Evolutionary conservation across 2,113 vertebrate genomes (phyloP).

Genomic region (Saguinus midas): DNA sequence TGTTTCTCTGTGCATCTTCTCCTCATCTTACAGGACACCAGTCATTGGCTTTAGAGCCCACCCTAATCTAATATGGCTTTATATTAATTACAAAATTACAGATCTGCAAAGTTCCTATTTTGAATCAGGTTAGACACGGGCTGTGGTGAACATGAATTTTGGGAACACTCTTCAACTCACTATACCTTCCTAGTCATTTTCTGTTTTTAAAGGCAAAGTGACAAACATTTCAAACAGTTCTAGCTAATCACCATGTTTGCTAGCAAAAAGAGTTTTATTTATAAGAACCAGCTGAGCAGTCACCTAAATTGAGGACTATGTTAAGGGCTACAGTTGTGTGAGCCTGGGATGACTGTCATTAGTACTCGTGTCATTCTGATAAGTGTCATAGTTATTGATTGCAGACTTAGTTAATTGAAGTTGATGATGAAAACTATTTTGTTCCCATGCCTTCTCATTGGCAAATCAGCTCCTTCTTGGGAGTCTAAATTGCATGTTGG

Average conservation of each 20-base stretch:
- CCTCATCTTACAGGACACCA: neutral
- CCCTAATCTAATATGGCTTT: neutral
- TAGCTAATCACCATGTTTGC: neutral
- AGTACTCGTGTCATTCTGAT: neutral
- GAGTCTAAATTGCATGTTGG: neutral
- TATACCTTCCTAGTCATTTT: neutral
- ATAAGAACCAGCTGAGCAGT: neutral
- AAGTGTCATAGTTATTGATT: neutral
- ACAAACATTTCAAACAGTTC: neutral
- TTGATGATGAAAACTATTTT: neutral
- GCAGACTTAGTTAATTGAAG: neutral
- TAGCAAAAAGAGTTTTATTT: neutral
- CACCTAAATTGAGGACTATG: neutral
- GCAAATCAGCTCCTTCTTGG: neutral
- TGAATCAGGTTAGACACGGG: neutral
- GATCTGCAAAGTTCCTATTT: neutral
- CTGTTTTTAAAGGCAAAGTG: neutral
- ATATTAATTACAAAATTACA: neutral
- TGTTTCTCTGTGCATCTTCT: neutral
- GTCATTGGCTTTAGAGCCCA: neutral
- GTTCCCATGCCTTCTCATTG: neutral
- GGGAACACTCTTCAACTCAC: neutral
- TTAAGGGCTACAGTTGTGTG: neutral
- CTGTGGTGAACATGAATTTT: neutral
- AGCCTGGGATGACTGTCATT: neutral